Evolutionary conservation across 2,888 invertebrate species (phyloP).

Genomic region (Lasioglossum pauxillum): DNA sequence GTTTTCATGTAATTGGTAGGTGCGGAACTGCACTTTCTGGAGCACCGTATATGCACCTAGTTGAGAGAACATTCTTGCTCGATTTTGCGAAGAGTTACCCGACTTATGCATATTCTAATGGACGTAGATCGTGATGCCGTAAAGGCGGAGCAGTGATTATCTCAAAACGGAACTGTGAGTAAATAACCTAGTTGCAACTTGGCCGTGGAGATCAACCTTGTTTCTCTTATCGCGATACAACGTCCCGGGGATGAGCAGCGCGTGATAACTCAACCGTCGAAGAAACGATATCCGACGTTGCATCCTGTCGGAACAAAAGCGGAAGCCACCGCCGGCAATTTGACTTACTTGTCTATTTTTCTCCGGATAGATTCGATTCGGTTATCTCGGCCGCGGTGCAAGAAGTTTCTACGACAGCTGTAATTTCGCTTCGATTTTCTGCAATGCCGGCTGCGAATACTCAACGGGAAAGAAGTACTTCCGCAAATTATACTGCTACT

Average conservation of each 20-base stretch:
- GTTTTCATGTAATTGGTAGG: background rate
- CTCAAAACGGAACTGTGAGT: constrained; percentile 49
- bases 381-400: background rate
- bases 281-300: constrained; percentile 40
- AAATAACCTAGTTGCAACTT: constrained; percentile 57
- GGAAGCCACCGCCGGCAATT: constrained; percentile 25
- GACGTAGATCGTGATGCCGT: constrained; percentile 28
- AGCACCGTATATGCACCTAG: background rate
- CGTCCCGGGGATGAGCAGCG: constrained; percentile 32
- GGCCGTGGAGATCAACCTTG: constrained; percentile 59
- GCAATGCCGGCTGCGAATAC: background rate
- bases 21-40: background rate
- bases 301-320: constrained; percentile 15
- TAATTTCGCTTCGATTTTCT: background rate
- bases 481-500: background rate
- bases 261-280: constrained; percentile 49
- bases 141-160: constrained; percentile 45
- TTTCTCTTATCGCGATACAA: constrained; percentile 47
- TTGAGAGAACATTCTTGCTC: background rate
- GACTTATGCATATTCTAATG: constrained; percentile 43
- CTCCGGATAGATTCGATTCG: background rate
- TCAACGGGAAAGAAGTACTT: background rate
- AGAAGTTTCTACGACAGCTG: constrained; percentile 19
- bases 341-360: background rate
- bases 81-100: constrained; percentile 24